phyloP scores from a whole-genome alignment of 2,113 vertebrate genomes.

The Sander lucioperca region DNA sequence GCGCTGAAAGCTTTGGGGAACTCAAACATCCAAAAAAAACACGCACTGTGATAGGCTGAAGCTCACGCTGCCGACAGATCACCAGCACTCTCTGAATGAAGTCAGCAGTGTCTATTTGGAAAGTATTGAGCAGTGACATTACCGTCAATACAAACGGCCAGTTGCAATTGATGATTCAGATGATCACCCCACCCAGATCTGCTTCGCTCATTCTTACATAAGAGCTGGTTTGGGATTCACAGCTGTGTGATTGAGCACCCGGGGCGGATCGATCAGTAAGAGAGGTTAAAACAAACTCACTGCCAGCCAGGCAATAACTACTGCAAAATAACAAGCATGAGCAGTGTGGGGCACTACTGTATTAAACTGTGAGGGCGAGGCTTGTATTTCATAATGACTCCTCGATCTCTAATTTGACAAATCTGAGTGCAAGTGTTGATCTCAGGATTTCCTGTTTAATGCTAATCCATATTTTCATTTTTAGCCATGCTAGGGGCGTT shows the following conservation, averaged over 20 bases:
- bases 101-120: constrained; percentile 68
- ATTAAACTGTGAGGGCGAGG: not conserved
- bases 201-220: constrained; percentile 72
- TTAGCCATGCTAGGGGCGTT: not conserved
- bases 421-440: not conserved
- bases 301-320: constrained; percentile 46
- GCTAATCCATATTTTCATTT: not conserved
- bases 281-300: constrained; percentile 62
- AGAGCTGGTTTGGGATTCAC: constrained; percentile 65
- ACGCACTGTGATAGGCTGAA: constrained; percentile 7
- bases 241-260: constrained; percentile 61
- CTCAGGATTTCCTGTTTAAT: not conserved
- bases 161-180: constrained; percentile 74
- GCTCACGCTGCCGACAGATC: constrained; percentile 18
- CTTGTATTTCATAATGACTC: constrained; percentile 1
- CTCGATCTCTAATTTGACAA: not conserved
- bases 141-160: constrained; percentile 68
- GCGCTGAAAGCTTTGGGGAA: not conserved
- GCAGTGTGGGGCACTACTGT: not conserved
- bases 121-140: constrained; percentile 73
- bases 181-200: constrained; percentile 65
- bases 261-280: constrained; percentile 68
- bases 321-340: constrained; percentile 32
- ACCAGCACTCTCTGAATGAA: constrained; percentile 52
- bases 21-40: constrained; percentile 9